Evolutionary conservation across 2,113 vertebrate species (phyloP).

Genomic region (Tetrax tetrax): DNA sequence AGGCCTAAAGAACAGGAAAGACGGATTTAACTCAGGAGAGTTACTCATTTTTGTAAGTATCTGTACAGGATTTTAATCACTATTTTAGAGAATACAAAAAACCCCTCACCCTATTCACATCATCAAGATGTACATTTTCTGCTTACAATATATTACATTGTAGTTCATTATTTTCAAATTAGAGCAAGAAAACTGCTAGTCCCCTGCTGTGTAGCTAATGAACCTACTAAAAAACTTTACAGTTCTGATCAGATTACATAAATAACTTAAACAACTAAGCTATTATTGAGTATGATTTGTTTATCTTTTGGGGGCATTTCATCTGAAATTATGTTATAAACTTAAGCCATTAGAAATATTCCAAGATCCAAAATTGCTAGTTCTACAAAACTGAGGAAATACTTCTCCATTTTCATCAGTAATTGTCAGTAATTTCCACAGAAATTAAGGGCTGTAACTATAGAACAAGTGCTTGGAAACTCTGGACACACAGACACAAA

Average conservation of each 20-base stretch:
- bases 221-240: not conserved
- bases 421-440: too few relatives aligned
- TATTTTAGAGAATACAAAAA: not conserved
- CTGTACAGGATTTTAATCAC: not conserved
- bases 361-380: too few relatives aligned
- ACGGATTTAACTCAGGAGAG: not conserved
- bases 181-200: not conserved
- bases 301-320: too few relatives aligned
- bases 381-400: too few relatives aligned
- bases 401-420: too few relatives aligned
- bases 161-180: slow-evolving; percentile 41
- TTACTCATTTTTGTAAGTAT: not conserved
- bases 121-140: not conserved
- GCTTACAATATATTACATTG: not conserved
- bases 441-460: too few relatives aligned
- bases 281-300: too few relatives aligned
- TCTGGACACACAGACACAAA: not conserved
- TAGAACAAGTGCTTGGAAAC: too few relatives aligned
- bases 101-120: not conserved
- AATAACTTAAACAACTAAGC: too few relatives aligned
- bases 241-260: too few relatives aligned
- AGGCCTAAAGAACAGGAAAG: not conserved
- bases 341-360: too few relatives aligned
- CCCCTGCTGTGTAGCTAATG: slow-evolving; percentile 6
- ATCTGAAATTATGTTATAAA: too few relatives aligned